Base-by-base conservation (phyloP, 2,113 vertebrate species). In the Picathartes gymnocephalus region DNA sequence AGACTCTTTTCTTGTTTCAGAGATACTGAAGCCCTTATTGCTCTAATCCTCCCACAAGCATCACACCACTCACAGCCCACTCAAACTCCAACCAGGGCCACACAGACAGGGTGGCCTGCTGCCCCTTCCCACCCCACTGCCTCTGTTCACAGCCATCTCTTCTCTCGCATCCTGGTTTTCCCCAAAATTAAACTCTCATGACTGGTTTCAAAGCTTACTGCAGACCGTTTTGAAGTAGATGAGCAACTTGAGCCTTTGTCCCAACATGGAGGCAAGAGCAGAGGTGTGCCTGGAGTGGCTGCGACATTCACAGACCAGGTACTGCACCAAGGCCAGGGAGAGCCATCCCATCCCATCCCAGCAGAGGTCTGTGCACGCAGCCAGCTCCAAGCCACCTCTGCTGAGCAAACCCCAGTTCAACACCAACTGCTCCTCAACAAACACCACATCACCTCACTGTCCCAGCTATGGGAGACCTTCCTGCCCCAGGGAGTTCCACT, bases 201-300 rank as follows among this genome's bases (percentile, higher is more conserved):
- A 42, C 20, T 60, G 33, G 33, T 47, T 77, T 77, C 58, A 62
- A 40, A 45, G 54, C 2, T 24, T 40, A 40, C 71, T 58, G 25
- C 39, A 71, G 57, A 48, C 5, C 17, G 37, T 33, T 28, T 80
- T 44, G 24, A 71, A 68, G 58, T 0, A 3, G 17, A 37, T 15
- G 39, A 53, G 33, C 35, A 80, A 16, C 44, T 30, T 12, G 8
- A 82, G 76, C 61, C 80, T 31, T 57, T 65, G 72, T 65, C 18
- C 37, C 23, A 37, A 23, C 18, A 27, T 0, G 0, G 12, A 51
- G 51, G 21, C 45, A 44, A 21, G 27, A 60, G 44, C 27, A 78
- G 23, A 19, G 0, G 0, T 0, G 0, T 31, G 13, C 22, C 71
- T 13, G 39, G 47, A 35, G 50, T 0, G 51, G 27, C 50, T 39